Evolutionary conservation across 2,888 invertebrate species (phyloP), one percentile per base, ranked within the genome.

Genomic region (Parapristionchus giblindavisi): DNA sequence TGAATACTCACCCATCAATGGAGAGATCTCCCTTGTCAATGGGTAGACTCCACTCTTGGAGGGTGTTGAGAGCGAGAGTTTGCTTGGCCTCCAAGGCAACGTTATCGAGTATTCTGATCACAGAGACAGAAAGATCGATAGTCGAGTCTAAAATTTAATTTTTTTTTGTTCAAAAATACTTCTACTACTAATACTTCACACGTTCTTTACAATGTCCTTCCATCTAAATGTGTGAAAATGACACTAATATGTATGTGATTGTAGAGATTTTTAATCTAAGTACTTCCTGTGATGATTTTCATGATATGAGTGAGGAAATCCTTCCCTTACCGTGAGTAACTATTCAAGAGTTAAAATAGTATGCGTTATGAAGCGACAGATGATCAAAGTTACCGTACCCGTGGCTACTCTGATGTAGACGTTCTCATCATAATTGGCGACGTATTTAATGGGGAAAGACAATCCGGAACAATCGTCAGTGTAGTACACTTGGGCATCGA

Each of bases 31-130:
- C 63, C 29, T 43, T 40, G 0, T 65, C 63, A n/a, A 43, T 43
- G 63, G 63, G 63, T 0, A 65, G 63, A 27, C 11, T 11, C 63
- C 63, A 65, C 43, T 65, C 63, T 43, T 65, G 63, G 63, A 65
- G 29, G 1, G 63, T 65, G 14, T 65, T 65, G 14, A 65, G 8
- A 8, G 63, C 40, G 29, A 65, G 43, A 2, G 27, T 65, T 32
- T 65, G n/a, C 40, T 40, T 65, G 5, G 63, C 43, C 11, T 27
- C 43, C 8, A 65, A 43, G 43, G 40, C 43, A 1, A 32, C 32
- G 24, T 61, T 32, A 14, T 38, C 61, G 43, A 65, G 17, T 2
- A 65, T 6, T 43, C 63, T 32, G 5, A 8, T 27, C 1, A 43
- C 63, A 8, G 5, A 17, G 17, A 65, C 63, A 3, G 29, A 40